Evolutionary conservation across 1,140 invertebrate genomes (phyloP).

Genomic region (Trichogramma pretiosum): DNA sequence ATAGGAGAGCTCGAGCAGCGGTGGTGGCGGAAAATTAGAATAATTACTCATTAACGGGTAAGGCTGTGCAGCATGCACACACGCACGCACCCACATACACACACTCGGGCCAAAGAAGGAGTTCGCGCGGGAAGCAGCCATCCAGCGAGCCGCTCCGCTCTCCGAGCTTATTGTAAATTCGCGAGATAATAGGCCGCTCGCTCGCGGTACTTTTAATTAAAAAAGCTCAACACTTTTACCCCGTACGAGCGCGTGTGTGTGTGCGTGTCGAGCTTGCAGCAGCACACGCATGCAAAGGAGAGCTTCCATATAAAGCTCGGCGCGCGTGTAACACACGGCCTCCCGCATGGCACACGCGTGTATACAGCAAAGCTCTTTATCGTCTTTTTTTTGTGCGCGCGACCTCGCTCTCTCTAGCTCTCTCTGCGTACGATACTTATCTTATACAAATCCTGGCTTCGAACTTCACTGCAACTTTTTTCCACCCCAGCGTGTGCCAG

Average conservation of each 20-base stretch:
- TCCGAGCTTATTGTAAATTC: constrained; percentile 35
- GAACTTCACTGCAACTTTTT: constrained; percentile 16
- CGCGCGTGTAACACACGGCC: too few relatives aligned
- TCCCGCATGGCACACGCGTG: too few relatives aligned
- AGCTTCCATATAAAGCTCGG: too few relatives aligned
- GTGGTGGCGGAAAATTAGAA: constrained; percentile 25
- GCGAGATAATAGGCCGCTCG: constrained; percentile 29
- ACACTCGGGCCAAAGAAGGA: not conserved
- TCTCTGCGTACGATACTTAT: too few relatives aligned
- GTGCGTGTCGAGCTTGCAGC: too few relatives aligned
- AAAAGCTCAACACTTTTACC: constrained; percentile 25
- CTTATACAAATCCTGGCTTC: too few relatives aligned
- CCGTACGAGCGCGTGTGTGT: too few relatives aligned
- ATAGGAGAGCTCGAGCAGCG: too few relatives aligned
- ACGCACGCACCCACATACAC: not conserved
- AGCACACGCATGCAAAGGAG: constrained; percentile 20
- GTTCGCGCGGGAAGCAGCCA: constrained; percentile 10
- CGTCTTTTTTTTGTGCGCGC: too few relatives aligned
- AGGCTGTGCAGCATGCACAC: not conserved
- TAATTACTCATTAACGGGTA: constrained; percentile 30
- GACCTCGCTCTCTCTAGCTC: too few relatives aligned
- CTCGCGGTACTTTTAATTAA: constrained; percentile 38
- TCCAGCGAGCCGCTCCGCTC: constrained; percentile 9
- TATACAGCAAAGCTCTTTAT: too few relatives aligned
- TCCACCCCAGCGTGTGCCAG: not conserved